Evolutionary conservation across 1,140 invertebrate genomes (phyloP).

Genomic region (Zaprionus taronus): DNA sequence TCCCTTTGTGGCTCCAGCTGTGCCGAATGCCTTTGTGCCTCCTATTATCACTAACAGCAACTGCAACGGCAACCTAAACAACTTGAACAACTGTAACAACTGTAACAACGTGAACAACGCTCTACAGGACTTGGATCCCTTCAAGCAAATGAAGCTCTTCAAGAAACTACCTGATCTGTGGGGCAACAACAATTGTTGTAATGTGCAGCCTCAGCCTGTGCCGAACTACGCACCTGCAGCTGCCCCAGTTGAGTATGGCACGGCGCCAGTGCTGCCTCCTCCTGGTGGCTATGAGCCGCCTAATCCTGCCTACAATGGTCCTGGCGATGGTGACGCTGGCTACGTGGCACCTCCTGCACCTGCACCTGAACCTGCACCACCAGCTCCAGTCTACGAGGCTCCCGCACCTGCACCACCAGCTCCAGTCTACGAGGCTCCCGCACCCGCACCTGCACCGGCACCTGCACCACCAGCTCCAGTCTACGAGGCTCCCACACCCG

Average conservation of each 20-base stretch:
- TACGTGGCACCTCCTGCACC: slow-evolving; percentile 42
- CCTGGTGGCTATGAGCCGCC: slow-evolving; percentile 44
- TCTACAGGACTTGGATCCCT: slow-evolving; percentile 59
- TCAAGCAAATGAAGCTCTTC: slow-evolving; percentile 66
- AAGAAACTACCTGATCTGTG: slow-evolving; percentile 71
- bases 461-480: slow-evolving; percentile 6
- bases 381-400: slow-evolving; percentile 34
- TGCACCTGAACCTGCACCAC: background rate
- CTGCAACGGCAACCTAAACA: slow-evolving; percentile 41
- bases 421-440: slow-evolving; percentile 11
- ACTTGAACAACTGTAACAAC: slow-evolving; percentile 14
- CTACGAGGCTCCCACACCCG: slow-evolving; percentile 35
- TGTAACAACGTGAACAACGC: slow-evolving; percentile 52
- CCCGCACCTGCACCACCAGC: background rate
- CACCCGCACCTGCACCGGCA: too few relatives aligned
- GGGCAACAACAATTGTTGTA: slow-evolving; percentile 27
- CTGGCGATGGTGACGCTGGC: slow-evolving; percentile 65
- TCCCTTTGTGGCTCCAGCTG: too few relatives aligned
- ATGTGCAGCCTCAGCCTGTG: slow-evolving; percentile 28
- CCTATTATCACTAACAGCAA: slow-evolving; percentile 21
- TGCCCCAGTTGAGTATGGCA: slow-evolving; percentile 25
- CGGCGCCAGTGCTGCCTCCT: background rate
- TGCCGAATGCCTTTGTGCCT: too few relatives aligned
- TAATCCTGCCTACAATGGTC: slow-evolving; percentile 54
- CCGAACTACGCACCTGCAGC: background rate